These are phyloP conservation scores for Rhizoglyphus robini DNA, from an alignment of 1,140 invertebrate species.

Conservation along the genomic window DNA sequence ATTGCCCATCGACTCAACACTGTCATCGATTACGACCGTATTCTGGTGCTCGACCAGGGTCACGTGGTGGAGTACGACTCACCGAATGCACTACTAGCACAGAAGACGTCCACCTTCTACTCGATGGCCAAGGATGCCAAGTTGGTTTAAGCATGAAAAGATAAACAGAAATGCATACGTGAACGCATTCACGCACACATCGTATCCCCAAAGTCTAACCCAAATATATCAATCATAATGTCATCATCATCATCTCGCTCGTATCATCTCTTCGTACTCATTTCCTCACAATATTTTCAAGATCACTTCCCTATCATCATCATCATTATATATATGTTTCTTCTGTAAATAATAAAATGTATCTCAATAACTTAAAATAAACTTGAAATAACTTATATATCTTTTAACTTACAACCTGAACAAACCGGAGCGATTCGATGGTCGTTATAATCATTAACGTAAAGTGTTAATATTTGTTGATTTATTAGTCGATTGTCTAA, in stretches of 20 bases:
- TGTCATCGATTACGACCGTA: conserved; percentile 33
- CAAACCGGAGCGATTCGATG: no score
- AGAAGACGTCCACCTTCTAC: conserved; percentile 31
- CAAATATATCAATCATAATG: not conserved
- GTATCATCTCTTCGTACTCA: not conserved
- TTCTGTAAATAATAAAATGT: no score
- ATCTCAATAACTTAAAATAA: no score
- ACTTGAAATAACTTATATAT: no score
- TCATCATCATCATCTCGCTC: not conserved
- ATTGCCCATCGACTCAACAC: conserved; percentile 38
- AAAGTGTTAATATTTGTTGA: no score
- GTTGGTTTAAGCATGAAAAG: conserved; percentile 25
- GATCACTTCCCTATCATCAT: no score
- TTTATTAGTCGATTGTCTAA: no score
- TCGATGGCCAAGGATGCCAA: conserved; percentile 34
- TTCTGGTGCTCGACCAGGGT: conserved; percentile 35
- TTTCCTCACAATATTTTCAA: no score
- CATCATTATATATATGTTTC: no score
- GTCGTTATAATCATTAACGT: no score
- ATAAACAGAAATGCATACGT: not conserved
- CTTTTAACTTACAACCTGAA: no score
- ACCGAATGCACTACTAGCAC: conserved; percentile 32
- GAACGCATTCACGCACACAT: not conserved
- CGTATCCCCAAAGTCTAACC: no score
- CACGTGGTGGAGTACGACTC: conserved; percentile 36